Evolutionary conservation across 2,888 invertebrate genomes (phyloP), one percentile per base, ranked within the genome.

Genomic region (Isotomurus palustris): DNA sequence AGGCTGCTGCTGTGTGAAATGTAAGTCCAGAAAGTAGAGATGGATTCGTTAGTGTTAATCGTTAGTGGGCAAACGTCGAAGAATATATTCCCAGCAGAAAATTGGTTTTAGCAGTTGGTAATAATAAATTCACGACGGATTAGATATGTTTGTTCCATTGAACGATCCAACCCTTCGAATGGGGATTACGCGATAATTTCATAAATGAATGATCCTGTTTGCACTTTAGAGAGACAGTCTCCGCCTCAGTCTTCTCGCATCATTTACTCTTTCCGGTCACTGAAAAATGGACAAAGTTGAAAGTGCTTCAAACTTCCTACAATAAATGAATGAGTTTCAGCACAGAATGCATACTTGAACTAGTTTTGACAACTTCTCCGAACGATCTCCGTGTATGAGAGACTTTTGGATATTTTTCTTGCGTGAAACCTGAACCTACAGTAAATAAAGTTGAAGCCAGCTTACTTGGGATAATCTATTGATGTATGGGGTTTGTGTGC

Each of bases 191-290:
- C n/a, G n/a, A n/a, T n/a, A n/a, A n/a, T n/a, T 21, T 17, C 17
- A 47, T 21, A n/a, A n/a, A 49, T 28, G 35, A 49, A 49, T 24
- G 38, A 36, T 22, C 17, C 24, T n/a, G 12, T 24, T 22, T 29
- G 50, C 24, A 35, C 35, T 35, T 24, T n/a, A n/a, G n/a, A n/a
- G n/a, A n/a, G 17, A 25, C 21, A 38, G 24, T 36, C 25, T 14
- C 19, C n/a, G n/a, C n/a, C n/a, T n/a, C 21, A 44, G 14, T 38
- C 19, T 44, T 53, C 43, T 32, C 35, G 45, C 35, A 35, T 19
- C 35, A 53, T 44, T 35, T 24, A 53, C 22, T 32, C 36, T 17
- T 53, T 53, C 53, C 53, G 43, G 43, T 35, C 44, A 44, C 35
- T 43, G 41, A 41, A 28, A 53, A 28, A 44, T 35, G 45, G 17